phyloP scores from a whole-genome alignment of 2,888 invertebrate genomes.

The Caenorhabditis drosophilae region DNA sequence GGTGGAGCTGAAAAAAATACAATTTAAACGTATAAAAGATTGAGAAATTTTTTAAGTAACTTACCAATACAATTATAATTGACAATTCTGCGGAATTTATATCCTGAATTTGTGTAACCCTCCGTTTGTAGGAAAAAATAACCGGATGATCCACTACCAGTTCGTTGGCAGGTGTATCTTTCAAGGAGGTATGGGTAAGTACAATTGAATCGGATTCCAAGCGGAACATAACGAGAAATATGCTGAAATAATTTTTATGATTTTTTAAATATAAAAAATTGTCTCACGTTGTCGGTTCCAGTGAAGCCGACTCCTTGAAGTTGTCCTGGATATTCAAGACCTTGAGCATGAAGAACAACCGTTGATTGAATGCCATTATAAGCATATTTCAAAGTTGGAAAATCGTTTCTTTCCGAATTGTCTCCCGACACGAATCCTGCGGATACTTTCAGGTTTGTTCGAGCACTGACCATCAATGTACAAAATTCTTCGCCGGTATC shows the following conservation, averaged over 20 bases:
- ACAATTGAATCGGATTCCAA: conserved; percentile 50
- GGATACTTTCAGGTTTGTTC: conserved; percentile 31
- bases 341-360: conserved; percentile 32
- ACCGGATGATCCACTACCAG: conserved; percentile 34
- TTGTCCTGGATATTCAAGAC: conserved; percentile 34
- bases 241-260: conserved; percentile 22
- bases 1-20: no score
- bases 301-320: conserved; percentile 42
- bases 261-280: not conserved
- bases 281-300: conserved; percentile 31
- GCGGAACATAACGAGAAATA: conserved; percentile 32
- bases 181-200: conserved; percentile 48
- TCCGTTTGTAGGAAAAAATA: conserved; percentile 40
- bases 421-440: conserved; percentile 43
- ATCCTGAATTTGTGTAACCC: conserved; percentile 48
- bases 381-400: conserved; percentile 26
- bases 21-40: no score
- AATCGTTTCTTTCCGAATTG: conserved; percentile 40
- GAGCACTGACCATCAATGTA: conserved; percentile 32
- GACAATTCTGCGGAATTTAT: conserved; percentile 50
- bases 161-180: conserved; percentile 38
- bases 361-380: conserved; percentile 34
- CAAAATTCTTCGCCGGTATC: conserved; percentile 38
- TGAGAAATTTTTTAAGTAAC: no score
- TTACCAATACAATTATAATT: conserved; percentile 44